phyloP scores from a whole-genome alignment of 2,797 vertebrate species.

The Bryconaethiops microstoma region DNA sequence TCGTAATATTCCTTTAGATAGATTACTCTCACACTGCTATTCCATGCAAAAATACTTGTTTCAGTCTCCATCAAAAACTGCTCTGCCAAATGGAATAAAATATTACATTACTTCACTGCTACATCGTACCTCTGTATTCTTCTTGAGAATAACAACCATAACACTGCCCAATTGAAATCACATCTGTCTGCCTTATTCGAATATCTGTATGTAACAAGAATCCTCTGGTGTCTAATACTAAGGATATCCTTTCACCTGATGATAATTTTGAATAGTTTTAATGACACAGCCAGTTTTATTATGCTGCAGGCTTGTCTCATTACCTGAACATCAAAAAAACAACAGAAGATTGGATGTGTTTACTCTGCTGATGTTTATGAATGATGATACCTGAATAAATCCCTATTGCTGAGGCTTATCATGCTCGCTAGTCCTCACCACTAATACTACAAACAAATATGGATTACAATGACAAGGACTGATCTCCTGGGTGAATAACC shows the following conservation, averaged over 20 bases:
- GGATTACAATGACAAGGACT: conserved; percentile 47
- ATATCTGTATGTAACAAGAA: conserved; percentile 16
- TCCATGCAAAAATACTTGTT: conserved; percentile 36
- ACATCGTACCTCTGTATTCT: conserved; percentile 31
- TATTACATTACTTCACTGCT: conserved; percentile 28
- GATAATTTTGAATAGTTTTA: conserved; percentile 34
- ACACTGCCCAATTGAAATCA: not conserved
- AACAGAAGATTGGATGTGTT: conserved; percentile 50
- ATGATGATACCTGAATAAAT: conserved; percentile 55
- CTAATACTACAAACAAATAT: conserved; percentile 58
- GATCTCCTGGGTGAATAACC: conserved; percentile 44
- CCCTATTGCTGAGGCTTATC: conserved; percentile 49
- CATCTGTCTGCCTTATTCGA: conserved; percentile 10
- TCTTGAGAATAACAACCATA: conserved; percentile 24
- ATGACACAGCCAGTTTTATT: conserved; percentile 22
- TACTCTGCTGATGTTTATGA: conserved; percentile 57
- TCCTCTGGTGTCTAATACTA: not conserved
- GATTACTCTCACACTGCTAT: conserved; percentile 23
- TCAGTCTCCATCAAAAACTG: conserved; percentile 37
- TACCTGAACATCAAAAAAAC: conserved; percentile 38
- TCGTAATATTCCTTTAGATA: conserved; percentile 37
- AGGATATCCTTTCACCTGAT: conserved; percentile 15
- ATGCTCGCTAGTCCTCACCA: conserved; percentile 48
- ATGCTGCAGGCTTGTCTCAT: conserved; percentile 39
- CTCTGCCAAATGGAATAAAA: conserved; percentile 40